A percentile compares a stretch with the other conserved stretches of the same genome.
Evolutionary conservation across 1,140 invertebrate genomes (phyloP).

Genomic region (Procambarus virginalis): DNA sequence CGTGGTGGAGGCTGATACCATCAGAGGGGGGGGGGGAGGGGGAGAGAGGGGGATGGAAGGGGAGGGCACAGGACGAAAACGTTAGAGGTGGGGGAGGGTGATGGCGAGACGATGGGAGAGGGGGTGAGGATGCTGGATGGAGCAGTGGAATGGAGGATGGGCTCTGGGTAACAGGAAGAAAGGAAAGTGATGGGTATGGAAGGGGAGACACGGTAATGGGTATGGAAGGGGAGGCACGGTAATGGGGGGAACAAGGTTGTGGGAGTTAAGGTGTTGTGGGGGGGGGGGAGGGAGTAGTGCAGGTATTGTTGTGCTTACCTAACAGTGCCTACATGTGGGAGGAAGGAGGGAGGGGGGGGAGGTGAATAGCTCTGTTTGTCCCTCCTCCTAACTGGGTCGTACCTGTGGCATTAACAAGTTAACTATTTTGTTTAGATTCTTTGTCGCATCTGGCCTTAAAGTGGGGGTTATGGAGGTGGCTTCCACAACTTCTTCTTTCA

Average conservation of each 20-base stretch:
- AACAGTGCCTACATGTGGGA: no score
- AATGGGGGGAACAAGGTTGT: background rate
- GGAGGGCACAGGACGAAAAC: background rate
- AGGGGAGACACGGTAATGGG: background rate
- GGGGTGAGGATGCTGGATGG: background rate
- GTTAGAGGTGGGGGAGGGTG: background rate
- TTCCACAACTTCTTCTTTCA: no score
- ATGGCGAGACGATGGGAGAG: background rate
- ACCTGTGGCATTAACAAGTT: no score
- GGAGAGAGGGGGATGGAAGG: background rate
- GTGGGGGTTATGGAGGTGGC: no score
- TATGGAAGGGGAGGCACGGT: background rate
- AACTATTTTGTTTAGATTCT: no score
- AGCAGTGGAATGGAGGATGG: background rate
- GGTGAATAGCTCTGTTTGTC: no score
- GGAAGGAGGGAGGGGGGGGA: no score
- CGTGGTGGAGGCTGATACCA: conserved; percentile 11
- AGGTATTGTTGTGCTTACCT: no score
- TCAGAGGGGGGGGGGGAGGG: background rate
- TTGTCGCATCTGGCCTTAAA: no score
- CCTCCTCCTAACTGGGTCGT: no score
- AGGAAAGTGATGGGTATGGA: background rate
- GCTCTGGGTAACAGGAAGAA: background rate
- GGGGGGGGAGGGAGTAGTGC: background rate
- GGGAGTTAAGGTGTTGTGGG: background rate